A percentile compares a stretch with the other conserved stretches of the same genome.
phyloP scores from a whole-genome alignment of 2,113 vertebrate genomes.

The Eulemur macaco region DNA sequence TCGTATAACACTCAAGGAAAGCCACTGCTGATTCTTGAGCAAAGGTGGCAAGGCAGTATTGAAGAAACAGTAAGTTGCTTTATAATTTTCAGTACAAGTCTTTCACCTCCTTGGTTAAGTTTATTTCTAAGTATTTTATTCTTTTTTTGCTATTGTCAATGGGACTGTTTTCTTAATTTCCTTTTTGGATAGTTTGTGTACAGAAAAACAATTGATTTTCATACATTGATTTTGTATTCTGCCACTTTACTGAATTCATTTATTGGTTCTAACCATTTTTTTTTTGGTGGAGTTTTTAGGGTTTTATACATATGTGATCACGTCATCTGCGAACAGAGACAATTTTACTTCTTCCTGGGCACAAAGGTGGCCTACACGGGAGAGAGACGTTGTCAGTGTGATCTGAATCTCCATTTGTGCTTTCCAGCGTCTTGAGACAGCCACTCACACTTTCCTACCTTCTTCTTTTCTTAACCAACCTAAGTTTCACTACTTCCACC shows the following conservation, averaged over 20 bases:
- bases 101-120: not conserved
- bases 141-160: not conserved
- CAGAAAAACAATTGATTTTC: not conserved
- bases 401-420: too few species aligned
- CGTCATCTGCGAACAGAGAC: not conserved
- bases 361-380: too few species aligned
- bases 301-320: not conserved
- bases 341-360: not conserved
- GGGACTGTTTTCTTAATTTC: not conserved
- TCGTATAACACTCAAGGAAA: not conserved
- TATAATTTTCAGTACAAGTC: not conserved
- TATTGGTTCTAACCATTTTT: not conserved
- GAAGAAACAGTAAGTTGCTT: not conserved
- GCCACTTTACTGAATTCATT: not conserved
- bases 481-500: not conserved
- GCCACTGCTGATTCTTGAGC: not conserved
- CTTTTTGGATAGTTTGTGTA: not conserved
- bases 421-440: not conserved
- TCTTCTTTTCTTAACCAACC: not conserved
- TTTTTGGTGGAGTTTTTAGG: not conserved
- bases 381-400: not conserved
- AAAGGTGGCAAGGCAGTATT: not conserved
- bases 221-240: not conserved
- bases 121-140: not conserved
- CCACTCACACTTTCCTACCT: not conserved